phyloP scores from a whole-genome alignment of 2,797 vertebrate genomes.

The Anniella stebbinsi region DNA sequence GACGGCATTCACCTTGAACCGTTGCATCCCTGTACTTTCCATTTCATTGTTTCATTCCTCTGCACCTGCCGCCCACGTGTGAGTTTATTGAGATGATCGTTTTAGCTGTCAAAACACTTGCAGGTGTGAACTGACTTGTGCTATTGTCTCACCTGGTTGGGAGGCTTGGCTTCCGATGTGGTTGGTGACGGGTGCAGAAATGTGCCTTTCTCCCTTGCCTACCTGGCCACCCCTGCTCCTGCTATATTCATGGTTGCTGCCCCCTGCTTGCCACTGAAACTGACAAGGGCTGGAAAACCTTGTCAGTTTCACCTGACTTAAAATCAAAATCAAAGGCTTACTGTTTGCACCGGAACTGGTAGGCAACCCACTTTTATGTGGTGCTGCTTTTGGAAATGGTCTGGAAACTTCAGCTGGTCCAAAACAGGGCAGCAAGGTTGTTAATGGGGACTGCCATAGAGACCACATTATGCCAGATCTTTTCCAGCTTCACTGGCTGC shows the following conservation, averaged over 20 bases:
- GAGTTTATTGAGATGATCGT: too few species aligned
- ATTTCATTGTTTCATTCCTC: too few species aligned
- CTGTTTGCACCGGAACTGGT: background rate
- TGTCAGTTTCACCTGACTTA: background rate
- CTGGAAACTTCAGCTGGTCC: too few species aligned
- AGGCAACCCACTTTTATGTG: background rate
- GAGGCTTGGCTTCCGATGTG: background rate
- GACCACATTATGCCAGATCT: too few species aligned
- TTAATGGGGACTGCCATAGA: too few species aligned
- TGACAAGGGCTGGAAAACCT: background rate
- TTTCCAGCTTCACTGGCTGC: too few species aligned
- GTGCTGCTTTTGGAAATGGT: too few species aligned
- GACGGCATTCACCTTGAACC: too few species aligned
- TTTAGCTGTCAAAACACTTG: background rate
- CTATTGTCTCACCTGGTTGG: background rate
- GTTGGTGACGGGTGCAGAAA: background rate
- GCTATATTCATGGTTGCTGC: background rate
- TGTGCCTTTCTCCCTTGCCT: background rate
- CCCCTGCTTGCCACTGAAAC: background rate
- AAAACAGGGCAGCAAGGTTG: too few species aligned
- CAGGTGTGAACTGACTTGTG: background rate
- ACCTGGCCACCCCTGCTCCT: background rate
- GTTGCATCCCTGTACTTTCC: too few species aligned
- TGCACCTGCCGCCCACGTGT: too few species aligned
- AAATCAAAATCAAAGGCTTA: background rate